Evolutionary conservation across 2,113 vertebrate species (phyloP), one percentile per base, ranked within the genome.

Genomic region (Coturnix japonica): DNA sequence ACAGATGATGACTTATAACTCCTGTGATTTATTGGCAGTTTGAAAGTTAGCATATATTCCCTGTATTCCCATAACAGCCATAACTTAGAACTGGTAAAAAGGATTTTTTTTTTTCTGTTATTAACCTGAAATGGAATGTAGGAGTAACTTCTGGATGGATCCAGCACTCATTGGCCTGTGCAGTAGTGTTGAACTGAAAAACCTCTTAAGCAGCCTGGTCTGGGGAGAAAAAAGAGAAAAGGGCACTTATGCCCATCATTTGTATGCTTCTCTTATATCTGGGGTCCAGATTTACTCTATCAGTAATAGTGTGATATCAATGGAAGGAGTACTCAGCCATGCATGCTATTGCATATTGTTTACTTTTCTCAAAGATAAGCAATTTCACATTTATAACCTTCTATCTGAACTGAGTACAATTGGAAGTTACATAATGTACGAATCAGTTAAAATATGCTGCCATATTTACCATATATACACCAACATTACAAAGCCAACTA

Each of bases 11-110:
- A 10, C 7, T 81, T 70, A 71, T 49, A 54, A 3, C 54, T 87
- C 41, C 37, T 23, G 11, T 43, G 33, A n/a, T 41, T 13, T n/a
- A n/a, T n/a, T 79, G 43, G 22, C 23, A 72, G 25, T 60, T 85
- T 0, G 0, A 33, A 80, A 89, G 49, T 66, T 37, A 77, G 18
- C 56, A 28, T 0, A 0, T 44, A 53, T 61, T 84, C 33, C 25
- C 11, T 54, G 8, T 59, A 33, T 18, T 74, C 11, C 43, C 25
- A 77, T 23, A 54, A 66, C 64, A 72, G 9, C 17, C 39, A 7
- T 22, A 43, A 69, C 8, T 72, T 70, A n/a, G 13, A 72, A 8
- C 10, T 65, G 18, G 9, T 35, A 41, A 84, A 72, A 82, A 15
- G 10, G 26, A 37, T 13, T 0, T 15, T 7, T 78, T 47, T 8